phyloP scores from a whole-genome alignment of 2,888 invertebrate species.

The Elaeidobius kamerunicus region DNA sequence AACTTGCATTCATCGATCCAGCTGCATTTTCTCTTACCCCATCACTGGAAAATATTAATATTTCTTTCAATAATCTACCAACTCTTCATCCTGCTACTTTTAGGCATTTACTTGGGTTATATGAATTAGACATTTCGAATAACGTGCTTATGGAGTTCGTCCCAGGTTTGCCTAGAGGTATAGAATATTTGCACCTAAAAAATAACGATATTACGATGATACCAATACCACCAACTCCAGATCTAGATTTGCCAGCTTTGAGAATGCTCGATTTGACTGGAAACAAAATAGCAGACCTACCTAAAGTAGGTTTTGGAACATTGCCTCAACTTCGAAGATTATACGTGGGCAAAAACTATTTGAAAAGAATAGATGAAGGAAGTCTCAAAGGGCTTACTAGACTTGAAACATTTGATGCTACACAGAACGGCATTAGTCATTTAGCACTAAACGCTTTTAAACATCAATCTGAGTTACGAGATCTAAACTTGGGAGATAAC shows the following conservation, averaged over 20 bases:
- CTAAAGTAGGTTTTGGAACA: constrained; percentile 61
- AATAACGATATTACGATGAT: constrained; percentile 68
- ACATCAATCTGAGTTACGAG: constrained; percentile 61
- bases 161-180: constrained; percentile 72
- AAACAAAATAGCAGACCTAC: constrained; percentile 70
- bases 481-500: constrained; percentile 74
- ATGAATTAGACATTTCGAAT: constrained; percentile 72
- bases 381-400: constrained; percentile 67
- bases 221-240: constrained; percentile 63
- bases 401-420: constrained; percentile 71
- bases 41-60: constrained; percentile 73
- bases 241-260: constrained; percentile 68
- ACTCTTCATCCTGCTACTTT: constrained; percentile 75
- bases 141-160: constrained; percentile 73
- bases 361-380: constrained; percentile 66
- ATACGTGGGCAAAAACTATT: constrained; percentile 69
- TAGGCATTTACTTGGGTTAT: constrained; percentile 68
- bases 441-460: constrained; percentile 64
- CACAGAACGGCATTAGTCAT: constrained; percentile 68
- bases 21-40: constrained; percentile 70
- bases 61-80: constrained; percentile 71
- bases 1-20: constrained; percentile 66
- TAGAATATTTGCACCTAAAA: constrained; percentile 71
- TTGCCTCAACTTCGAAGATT: constrained; percentile 66
- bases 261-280: constrained; percentile 71